These are phyloP conservation scores for Atta texana DNA, from an alignment of 1,140 invertebrate species.

Conservation along the genomic window DNA sequence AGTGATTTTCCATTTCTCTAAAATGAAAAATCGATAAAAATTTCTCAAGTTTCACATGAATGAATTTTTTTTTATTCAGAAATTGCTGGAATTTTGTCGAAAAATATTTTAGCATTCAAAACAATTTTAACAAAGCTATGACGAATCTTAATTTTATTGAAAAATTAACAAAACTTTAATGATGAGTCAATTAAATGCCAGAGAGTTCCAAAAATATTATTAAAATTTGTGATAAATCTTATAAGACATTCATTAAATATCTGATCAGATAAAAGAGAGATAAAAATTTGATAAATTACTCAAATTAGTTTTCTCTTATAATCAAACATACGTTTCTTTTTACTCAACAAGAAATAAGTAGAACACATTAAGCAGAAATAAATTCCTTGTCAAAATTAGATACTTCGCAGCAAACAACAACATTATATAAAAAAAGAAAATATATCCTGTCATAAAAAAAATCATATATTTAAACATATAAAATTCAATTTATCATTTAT, in stretches of 20 bases:
- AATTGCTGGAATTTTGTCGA: neutral
- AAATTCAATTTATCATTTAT: slow-evolving; percentile 9
- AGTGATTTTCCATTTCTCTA: neutral
- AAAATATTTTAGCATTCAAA: neutral
- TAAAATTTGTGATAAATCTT: neutral
- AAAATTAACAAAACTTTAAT: neutral
- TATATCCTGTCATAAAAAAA: neutral
- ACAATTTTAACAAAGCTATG: neutral
- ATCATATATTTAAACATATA: neutral
- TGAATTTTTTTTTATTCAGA: neutral
- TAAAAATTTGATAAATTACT: slow-evolving; percentile 2
- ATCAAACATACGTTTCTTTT: neutral
- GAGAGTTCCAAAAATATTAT: neutral
- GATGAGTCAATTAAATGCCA: neutral
- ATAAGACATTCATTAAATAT: neutral
- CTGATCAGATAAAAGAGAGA: neutral
- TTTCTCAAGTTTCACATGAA: neutral
- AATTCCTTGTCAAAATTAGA: slow-evolving; percentile 1
- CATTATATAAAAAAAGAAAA: neutral
- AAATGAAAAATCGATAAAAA: neutral
- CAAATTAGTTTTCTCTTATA: neutral
- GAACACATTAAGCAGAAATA: neutral
- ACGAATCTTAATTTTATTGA: neutral
- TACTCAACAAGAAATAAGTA: neutral
- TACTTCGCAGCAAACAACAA: neutral